Evolutionary conservation across 1,140 invertebrate species (phyloP).

Genomic region (Pseudomyrmex pallidus): DNA sequence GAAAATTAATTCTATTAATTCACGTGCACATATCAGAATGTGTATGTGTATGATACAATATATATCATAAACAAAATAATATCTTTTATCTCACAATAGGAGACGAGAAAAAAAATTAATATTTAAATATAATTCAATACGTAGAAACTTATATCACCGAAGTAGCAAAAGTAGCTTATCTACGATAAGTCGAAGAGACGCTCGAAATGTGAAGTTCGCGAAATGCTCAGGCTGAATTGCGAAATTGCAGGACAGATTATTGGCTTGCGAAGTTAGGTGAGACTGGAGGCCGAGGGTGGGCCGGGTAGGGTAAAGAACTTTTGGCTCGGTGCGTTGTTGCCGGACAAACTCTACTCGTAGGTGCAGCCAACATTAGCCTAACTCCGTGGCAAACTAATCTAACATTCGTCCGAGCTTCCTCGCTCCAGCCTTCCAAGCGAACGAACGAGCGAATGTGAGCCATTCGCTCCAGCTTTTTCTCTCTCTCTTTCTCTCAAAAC

Average conservation of each 20-base stretch:
- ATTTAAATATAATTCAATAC: constrained; percentile 21
- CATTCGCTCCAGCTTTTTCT: constrained; percentile 56
- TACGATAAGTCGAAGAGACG: constrained; percentile 71
- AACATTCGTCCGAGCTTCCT: constrained; percentile 79
- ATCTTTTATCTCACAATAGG: neutral
- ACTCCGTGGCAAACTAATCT: constrained; percentile 82
- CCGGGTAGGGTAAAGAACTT: constrained; percentile 78
- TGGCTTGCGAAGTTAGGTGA: constrained; percentile 76
- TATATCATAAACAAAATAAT: neutral
- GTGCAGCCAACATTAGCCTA: constrained; percentile 80
- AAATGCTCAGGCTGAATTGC: constrained; percentile 71
- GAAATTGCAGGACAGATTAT: constrained; percentile 79
- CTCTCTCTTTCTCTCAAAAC: constrained; percentile 65
- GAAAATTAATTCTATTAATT: too few species aligned
- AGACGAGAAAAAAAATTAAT: neutral
- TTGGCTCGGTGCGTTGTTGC: constrained; percentile 75
- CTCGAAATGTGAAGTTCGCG: constrained; percentile 66
- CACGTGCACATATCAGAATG: too few species aligned
- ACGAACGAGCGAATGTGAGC: constrained; percentile 23
- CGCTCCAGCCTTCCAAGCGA: constrained; percentile 47
- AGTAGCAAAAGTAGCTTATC: constrained; percentile 70
- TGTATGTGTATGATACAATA: neutral
- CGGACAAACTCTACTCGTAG: constrained; percentile 78
- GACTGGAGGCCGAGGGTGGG: constrained; percentile 71
- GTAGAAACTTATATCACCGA: constrained; percentile 35